Evolutionary conservation across 2,888 invertebrate genomes (phyloP), one percentile per base, ranked within the genome.

Genomic region (Beris morrisii): DNA sequence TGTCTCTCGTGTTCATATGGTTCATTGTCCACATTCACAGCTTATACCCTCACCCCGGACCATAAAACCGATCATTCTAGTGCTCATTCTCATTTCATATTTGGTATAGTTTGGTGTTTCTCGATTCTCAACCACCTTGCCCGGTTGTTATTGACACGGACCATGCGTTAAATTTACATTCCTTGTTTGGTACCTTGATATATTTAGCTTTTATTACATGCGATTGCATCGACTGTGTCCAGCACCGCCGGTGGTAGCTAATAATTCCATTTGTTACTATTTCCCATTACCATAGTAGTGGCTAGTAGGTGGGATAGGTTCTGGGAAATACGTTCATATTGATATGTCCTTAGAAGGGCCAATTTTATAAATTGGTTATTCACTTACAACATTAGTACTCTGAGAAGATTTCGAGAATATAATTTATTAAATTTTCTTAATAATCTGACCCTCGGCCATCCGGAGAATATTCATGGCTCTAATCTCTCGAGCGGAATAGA

Each of bases 141-240:
- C 43, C 54, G 45, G 54, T 28, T 64, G 44, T 64, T 46, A 52
- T 45, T 30, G 55, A 45, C 30, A 54, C 65, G 55, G 65, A 65
- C 56, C 55, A 56, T 65, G 65, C 65, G 65, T 65, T 65, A 50
- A 46, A 65, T 48, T 46, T 32, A 15, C 56, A 50, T 57, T 48
- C 15, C 43, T 65, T 65, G 65, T 57, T 55, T 54, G 54, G 31
- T 22, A 32, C 38, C 50, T 38, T n/a, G 31, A 28, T 32, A 6
- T 13, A 53, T 44, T 44, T 55, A 31, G 22, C 46, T 56, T 45
- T 64, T 64, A 32, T 64, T 58, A 44, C 13, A 45, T 45, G 46
- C 43, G 44, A 55, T 13, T 50, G 28, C 30, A 54, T 32, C 31
- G 45, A 55, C 54, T 55, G 13, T 45, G 46, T 64, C 53, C 64